A percentile compares a stretch with the other conserved stretches of the same genome.
These are phyloP conservation scores for Haliclona indistincta DNA, from an alignment of 37 sponge, comb jelly and placozoan genomes.

Conservation along the genomic window DNA sequence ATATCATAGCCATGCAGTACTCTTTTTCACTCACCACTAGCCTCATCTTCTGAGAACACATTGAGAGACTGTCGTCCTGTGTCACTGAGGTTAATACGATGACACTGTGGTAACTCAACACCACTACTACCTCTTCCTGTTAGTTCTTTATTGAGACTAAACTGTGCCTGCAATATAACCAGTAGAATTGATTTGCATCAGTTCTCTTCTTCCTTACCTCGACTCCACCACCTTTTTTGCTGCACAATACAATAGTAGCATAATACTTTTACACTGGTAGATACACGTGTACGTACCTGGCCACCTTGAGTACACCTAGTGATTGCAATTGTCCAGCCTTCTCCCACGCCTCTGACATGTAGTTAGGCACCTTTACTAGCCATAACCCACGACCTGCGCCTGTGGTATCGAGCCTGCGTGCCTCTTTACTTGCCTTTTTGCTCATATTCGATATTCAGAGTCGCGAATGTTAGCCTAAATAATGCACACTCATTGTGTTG, in stretches of 20 bases:
- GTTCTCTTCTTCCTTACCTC: no score
- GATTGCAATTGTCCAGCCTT: conserved; percentile 25
- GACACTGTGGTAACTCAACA: conserved; percentile 48
- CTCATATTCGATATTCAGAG: no score
- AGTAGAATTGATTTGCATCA: no score
- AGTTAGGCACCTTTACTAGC: conserved; percentile 85
- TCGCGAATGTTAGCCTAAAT: no score
- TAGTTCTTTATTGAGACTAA: no score
- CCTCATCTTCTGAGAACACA: conserved; percentile 61
- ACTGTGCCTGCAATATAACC: no score
- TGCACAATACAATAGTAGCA: neutral
- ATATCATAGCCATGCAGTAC: neutral
- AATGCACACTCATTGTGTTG: no score
- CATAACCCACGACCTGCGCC: conserved; percentile 69
- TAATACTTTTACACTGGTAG: neutral
- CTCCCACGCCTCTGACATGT: conserved; percentile 68
- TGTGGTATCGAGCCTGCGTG: conserved; percentile 38
- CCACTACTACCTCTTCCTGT: neutral
- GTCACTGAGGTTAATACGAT: conserved; percentile 47
- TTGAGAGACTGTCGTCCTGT: conserved; percentile 45
- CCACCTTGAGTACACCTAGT: conserved; percentile 67
- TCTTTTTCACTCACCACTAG: neutral
- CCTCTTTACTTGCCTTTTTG: conserved; percentile 10
- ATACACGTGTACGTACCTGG: conserved; percentile 20
- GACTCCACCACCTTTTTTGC: conserved; percentile 8